Conservation (phyloP, 2,797 vertebrate genomes). For the Poeciliopsis presidionis region DNA sequence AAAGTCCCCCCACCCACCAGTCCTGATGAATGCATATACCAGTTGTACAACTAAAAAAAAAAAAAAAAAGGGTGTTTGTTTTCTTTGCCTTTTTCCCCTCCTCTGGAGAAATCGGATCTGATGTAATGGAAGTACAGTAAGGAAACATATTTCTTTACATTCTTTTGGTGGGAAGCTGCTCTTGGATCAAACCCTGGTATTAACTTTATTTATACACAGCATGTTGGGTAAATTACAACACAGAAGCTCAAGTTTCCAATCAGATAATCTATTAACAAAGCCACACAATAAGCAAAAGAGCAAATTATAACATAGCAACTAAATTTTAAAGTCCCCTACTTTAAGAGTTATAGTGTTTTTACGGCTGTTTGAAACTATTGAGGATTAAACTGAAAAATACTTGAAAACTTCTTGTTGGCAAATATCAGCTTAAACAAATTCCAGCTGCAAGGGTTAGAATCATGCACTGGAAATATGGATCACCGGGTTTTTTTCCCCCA, state of each 20-base stretch:
- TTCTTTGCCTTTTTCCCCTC: not conserved
- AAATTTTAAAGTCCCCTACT: not conserved
- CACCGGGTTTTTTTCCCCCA: conserved; percentile 67
- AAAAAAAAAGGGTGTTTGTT: not conserved
- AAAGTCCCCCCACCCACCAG: conserved; percentile 13
- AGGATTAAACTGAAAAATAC: not conserved
- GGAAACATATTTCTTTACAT: conserved; percentile 5
- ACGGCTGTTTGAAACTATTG: not conserved
- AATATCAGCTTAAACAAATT: not conserved
- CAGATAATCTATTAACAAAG: not conserved
- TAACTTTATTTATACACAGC: not conserved
- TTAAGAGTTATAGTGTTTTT: not conserved
- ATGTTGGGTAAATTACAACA: not conserved
- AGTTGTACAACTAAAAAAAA: conserved; percentile 23
- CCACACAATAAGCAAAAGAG: not conserved
- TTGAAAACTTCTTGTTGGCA: not conserved
- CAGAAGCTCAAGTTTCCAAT: not conserved
- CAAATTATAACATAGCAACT: not conserved
- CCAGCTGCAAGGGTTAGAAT: not conserved
- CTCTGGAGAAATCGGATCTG: not conserved
- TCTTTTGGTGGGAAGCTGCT: not conserved
- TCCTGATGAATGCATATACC: conserved; percentile 40
- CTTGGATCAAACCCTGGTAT: not conserved
- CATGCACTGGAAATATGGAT: conserved; percentile 30
- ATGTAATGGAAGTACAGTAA: not conserved